Evolutionary conservation across 2,113 vertebrate species (phyloP).

Genomic region (Promerops cafer): DNA sequence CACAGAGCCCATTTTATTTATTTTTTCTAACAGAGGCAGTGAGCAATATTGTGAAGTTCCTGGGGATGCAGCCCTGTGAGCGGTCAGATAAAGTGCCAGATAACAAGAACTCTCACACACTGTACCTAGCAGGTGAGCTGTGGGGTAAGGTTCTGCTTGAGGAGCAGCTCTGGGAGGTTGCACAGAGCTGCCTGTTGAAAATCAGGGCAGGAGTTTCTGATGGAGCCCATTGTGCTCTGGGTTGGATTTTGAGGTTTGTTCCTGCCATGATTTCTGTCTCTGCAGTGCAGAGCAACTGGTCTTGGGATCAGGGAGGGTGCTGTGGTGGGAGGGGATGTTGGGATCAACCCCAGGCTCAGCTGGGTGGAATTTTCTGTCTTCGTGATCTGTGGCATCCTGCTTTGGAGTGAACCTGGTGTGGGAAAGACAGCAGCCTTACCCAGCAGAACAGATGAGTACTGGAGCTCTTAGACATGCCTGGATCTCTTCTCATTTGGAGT

Average conservation of each 20-base stretch:
- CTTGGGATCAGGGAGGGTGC: background rate
- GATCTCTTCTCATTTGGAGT: background rate
- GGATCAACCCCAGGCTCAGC: background rate
- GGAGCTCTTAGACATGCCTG: background rate
- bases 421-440: background rate
- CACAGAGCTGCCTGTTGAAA: background rate
- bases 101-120: slow-evolving; percentile 77
- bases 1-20: background rate
- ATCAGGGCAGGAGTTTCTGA: background rate
- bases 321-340: background rate
- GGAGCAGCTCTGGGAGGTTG: background rate
- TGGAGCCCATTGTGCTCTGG: accelerated
- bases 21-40: slow-evolving; percentile 73
- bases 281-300: background rate
- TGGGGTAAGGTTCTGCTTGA: background rate
- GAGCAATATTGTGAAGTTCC: slow-evolving; percentile 78
- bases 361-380: background rate
- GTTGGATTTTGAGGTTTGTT: background rate
- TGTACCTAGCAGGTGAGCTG: slow-evolving; percentile 77
- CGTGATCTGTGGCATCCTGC: accelerated
- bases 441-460: too few species aligned
- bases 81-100: slow-evolving; percentile 80
- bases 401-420: background rate
- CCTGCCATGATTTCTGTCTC: background rate
- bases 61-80: slow-evolving; percentile 84